phyloP scores from a whole-genome alignment of 64 coral and sea anemone species.

The Porites lutea region DNA sequence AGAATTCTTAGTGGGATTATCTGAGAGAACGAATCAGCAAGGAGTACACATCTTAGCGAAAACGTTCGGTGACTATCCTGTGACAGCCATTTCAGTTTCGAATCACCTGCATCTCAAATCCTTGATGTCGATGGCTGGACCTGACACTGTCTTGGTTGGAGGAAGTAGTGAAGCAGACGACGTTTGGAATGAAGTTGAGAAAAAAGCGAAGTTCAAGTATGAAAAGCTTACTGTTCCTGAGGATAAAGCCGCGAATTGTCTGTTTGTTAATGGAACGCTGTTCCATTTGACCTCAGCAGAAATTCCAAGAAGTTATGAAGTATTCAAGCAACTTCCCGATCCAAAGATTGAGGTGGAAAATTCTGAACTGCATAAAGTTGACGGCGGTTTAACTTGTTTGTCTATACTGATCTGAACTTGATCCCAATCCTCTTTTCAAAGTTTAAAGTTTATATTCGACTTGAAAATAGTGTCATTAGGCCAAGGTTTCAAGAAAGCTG shows the following conservation, averaged over 20 bases:
- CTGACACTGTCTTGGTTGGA: constrained; percentile 59
- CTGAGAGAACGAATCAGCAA: constrained; percentile 74
- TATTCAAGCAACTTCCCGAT: constrained; percentile 56
- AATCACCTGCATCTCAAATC: constrained; percentile 83
- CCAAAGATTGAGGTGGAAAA: constrained; percentile 76
- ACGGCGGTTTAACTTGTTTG: constrained; percentile 84
- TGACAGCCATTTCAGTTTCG: constrained; percentile 54
- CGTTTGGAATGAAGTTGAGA: constrained; percentile 61
- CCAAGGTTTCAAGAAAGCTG: no score
- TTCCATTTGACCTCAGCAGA: constrained; percentile 64
- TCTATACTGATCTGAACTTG: constrained; percentile 72
- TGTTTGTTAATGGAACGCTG: constrained; percentile 86
- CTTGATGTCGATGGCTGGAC: constrained; percentile 84
- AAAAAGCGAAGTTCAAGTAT: constrained; percentile 75
- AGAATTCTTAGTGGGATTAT: constrained; percentile 93
- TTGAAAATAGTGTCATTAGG: no score
- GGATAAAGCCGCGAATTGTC: constrained; percentile 80
- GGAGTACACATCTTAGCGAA: constrained; percentile 60
- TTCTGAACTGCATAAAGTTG: constrained; percentile 90
- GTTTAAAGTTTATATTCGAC: no score
- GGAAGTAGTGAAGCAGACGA: constrained; percentile 56
- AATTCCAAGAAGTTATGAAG: constrained; percentile 74
- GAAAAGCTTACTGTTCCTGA: constrained; percentile 67
- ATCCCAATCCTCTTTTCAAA: no score
- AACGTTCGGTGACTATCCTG: constrained; percentile 79